phyloP scores from a whole-genome alignment of 1,140 invertebrate species.

The Parasteatoda tepidariorum region DNA sequence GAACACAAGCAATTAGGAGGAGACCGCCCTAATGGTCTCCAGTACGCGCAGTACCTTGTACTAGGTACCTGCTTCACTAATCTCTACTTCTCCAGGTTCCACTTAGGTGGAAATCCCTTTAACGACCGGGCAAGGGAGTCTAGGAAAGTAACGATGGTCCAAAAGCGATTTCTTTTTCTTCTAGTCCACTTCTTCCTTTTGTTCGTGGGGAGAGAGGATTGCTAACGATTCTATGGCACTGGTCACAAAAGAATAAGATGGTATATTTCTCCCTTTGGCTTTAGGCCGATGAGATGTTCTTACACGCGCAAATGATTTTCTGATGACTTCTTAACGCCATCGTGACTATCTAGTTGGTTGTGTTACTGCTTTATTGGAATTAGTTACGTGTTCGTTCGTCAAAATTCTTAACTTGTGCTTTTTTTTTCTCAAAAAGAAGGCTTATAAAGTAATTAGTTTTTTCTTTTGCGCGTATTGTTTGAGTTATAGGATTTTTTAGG shows the following conservation, averaged over 20 bases:
- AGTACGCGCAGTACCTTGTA: neutral
- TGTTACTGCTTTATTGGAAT: neutral
- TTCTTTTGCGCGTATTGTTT: too few relatives aligned
- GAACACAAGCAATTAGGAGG: conserved; percentile 48
- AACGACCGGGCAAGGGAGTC: conserved; percentile 31
- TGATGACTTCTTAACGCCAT: conserved; percentile 48
- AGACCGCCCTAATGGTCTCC: conserved; percentile 47
- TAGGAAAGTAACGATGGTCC: conserved; percentile 35
- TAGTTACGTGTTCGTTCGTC: neutral
- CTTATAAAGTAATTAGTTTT: neutral
- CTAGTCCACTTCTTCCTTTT: conserved; percentile 1
- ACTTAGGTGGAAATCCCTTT: conserved; percentile 46
- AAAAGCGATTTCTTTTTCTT: conserved; percentile 13
- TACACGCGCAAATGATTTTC: conserved; percentile 39
- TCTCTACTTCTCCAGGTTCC: conserved; percentile 44
- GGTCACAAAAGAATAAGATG: conserved; percentile 34
- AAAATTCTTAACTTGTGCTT: neutral
- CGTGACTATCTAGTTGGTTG: neutral
- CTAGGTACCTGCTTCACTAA: conserved; percentile 39
- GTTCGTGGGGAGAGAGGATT: neutral
- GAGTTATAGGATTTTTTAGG: too few relatives aligned
- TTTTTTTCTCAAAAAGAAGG: neutral
- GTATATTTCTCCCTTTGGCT: conserved; percentile 17
- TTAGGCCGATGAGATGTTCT: conserved; percentile 36
- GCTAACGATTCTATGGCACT: conserved; percentile 48